A percentile compares a stretch with the other conserved stretches of the same genome.
These are phyloP conservation scores for Pseudomyrmex flavicornis DNA, from an alignment of 1,140 invertebrate genomes.

Conservation along the genomic window DNA sequence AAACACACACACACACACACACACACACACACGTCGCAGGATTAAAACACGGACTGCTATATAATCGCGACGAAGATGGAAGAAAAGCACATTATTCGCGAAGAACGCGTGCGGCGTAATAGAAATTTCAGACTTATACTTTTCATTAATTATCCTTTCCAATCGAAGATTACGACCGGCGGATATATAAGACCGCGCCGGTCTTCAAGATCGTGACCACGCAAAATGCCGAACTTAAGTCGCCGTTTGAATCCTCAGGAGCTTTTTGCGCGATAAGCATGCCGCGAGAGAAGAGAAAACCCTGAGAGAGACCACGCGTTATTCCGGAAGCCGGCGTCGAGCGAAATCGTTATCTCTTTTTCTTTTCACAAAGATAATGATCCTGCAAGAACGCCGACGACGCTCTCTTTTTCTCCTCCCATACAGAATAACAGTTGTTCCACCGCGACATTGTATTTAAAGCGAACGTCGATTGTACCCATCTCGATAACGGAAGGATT, in stretches of 20 bases:
- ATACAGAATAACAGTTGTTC: constrained; percentile 65
- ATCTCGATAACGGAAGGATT: constrained; percentile 51
- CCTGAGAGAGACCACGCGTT: constrained; percentile 14
- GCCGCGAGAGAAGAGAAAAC: not conserved
- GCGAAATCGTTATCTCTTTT: constrained; percentile 66
- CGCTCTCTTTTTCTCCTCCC: constrained; percentile 43
- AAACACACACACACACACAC: not conserved
- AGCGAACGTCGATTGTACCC: constrained; percentile 58
- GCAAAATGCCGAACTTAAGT: constrained; percentile 60
- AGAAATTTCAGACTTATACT: constrained; percentile 48
- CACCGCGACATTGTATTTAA: constrained; percentile 65
- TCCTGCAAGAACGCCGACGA: constrained; percentile 22
- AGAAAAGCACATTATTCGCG: not conserved
- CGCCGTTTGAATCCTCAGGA: constrained; percentile 8
- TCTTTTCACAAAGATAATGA: constrained; percentile 61
- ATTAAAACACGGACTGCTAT: not conserved
- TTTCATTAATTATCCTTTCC: constrained; percentile 50
- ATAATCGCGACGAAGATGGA: constrained; percentile 2
- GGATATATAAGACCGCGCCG: constrained; percentile 2
- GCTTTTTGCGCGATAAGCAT: constrained; percentile 62
- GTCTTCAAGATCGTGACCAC: constrained; percentile 50
- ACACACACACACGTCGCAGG: no score
- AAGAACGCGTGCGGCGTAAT: constrained; percentile 38
- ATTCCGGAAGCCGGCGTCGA: constrained; percentile 57
- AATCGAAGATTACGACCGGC: constrained; percentile 9